Conservation (phyloP, 2,888 invertebrate species). For the Tenthredo scrophulariae region DNA sequence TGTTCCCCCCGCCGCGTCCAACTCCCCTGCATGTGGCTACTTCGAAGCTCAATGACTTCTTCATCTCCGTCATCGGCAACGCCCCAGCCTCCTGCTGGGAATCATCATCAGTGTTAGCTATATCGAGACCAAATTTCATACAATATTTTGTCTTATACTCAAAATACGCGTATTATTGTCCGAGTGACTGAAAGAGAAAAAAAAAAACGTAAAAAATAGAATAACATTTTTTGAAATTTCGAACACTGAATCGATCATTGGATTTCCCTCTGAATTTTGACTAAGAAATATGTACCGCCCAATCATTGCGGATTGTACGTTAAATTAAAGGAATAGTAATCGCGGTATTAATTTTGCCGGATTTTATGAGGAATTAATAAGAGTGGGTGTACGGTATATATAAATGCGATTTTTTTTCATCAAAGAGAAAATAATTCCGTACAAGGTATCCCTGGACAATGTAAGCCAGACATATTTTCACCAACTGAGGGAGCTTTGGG, state of each 20-base stretch:
- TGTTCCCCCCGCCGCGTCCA: slow-evolving; percentile 72
- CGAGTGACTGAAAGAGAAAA: no score
- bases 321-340: not conserved
- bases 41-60: slow-evolving; percentile 83
- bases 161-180: no score
- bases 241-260: no score
- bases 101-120: slow-evolving; percentile 67
- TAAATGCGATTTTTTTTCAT: not conserved
- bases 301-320: no score
- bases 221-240: no score
- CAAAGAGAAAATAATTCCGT: not conserved
- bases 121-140: slow-evolving; percentile 50
- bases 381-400: not conserved
- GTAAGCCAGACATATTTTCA: not conserved
- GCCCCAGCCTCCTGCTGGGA: slow-evolving; percentile 82
- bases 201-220: no score
- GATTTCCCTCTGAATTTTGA: no score
- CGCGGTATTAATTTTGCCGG: not conserved
- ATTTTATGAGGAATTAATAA: not conserved
- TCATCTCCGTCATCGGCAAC: slow-evolving; percentile 84
- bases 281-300: no score
- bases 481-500: not conserved
- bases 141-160: not conserved
- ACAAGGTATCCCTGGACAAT: not conserved
- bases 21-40: slow-evolving; percentile 79